These are phyloP conservation scores for Sphenodon punctatus DNA, from an alignment of 2,797 vertebrate genomes.

Conservation along the genomic window DNA sequence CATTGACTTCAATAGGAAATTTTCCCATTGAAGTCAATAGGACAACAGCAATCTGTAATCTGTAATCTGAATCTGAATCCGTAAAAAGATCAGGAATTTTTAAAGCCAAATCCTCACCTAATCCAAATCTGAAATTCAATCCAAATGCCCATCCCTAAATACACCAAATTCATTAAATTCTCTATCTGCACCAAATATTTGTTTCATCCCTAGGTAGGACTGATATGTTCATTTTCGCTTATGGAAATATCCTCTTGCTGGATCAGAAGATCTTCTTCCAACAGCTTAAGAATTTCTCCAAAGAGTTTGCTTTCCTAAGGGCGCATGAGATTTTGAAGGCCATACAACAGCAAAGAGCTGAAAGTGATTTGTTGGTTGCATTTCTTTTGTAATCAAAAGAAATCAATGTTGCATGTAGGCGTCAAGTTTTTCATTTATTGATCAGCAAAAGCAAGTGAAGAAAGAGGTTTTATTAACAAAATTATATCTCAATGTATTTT, in stretches of 20 bases:
- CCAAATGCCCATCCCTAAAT: too few species aligned
- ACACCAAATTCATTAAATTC: too few species aligned
- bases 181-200: too few species aligned
- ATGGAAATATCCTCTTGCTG: background rate
- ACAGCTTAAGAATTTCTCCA: background rate
- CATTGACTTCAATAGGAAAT: too few species aligned
- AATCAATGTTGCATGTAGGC: background rate
- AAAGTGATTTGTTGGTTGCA: background rate
- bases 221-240: background rate
- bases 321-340: background rate
- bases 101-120: too few species aligned
- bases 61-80: too few species aligned
- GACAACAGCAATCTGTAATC: too few species aligned
- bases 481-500: background rate
- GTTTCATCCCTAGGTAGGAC: too few species aligned
- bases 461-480: background rate
- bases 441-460: background rate
- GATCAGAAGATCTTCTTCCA: background rate
- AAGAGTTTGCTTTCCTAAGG: background rate
- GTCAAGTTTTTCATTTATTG: background rate
- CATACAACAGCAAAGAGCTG: background rate
- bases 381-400: too few species aligned
- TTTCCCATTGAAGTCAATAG: too few species aligned
- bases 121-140: too few species aligned
- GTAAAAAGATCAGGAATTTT: too few species aligned